Percentiles rank a stretch among this genome's conserved stretches.
phyloP scores from a whole-genome alignment of 2,888 invertebrate species.

The Hybos culiciformis region DNA sequence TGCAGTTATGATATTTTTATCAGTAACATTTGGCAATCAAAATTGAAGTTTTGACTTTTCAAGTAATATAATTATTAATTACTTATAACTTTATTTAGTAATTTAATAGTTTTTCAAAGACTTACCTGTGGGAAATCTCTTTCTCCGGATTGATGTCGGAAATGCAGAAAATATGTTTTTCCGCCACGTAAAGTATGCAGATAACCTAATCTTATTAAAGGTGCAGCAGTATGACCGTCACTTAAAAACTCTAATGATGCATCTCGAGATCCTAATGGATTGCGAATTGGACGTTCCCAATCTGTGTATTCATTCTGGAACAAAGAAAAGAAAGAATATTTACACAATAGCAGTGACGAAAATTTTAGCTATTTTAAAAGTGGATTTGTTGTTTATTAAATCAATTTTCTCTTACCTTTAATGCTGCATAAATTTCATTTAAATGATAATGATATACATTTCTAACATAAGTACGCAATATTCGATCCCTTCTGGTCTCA shows the following conservation, averaged over 20 bases:
- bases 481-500: constrained; percentile 72
- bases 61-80: neutral
- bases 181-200: constrained; percentile 67
- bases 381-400: neutral
- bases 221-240: constrained; percentile 84
- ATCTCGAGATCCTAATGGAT: constrained; percentile 73
- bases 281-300: constrained; percentile 82
- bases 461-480: constrained; percentile 80
- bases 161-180: constrained; percentile 76
- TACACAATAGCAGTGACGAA: constrained; percentile 1
- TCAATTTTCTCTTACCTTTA: constrained; percentile 36
- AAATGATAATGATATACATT: constrained; percentile 92
- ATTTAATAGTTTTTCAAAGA: neutral
- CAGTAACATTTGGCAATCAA: neutral
- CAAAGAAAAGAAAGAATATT: neutral
- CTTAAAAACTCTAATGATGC: constrained; percentile 75
- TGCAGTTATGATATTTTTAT: neutral
- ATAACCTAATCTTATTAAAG: constrained; percentile 62
- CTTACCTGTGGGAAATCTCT: constrained; percentile 63
- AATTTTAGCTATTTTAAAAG: neutral
- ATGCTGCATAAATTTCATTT: constrained; percentile 86
- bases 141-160: constrained; percentile 71
- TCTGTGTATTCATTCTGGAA: constrained; percentile 85
- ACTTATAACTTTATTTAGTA: neutral
- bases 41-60: neutral